Base-by-base conservation (phyloP, 2,113 vertebrate species). In the Mastomys natalensis region DNA sequence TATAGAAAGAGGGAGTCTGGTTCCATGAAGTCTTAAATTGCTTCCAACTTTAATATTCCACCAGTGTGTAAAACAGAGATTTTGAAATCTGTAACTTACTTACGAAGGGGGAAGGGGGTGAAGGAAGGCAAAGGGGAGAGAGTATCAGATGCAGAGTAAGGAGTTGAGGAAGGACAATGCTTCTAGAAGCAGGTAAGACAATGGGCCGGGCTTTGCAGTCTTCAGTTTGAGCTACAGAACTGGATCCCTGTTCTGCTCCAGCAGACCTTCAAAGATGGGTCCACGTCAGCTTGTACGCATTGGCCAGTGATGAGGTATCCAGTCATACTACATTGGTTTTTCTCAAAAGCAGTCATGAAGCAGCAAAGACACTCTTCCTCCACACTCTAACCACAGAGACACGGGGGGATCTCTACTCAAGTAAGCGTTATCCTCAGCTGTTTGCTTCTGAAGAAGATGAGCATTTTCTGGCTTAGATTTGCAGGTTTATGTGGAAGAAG, bases 381-480 rank as follows among this genome's bases (percentile, higher is more conserved):
- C 12, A 37, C 9, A 12, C 5, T n/a, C 6, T 7, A 24, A 48
- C 1, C 13, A 3, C 11, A 10, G 5, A 60, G 34, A 92, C 70
- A 48, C 48, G 5, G 88, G 97, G 88, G 97, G 86, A 95, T 97
- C 96, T 96, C 76, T 93, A 62, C 93, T 77, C 58, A 95, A 94
- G 78, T 37, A 68, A 82, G 95, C 15, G 21, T 68, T 95, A 68
- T 97, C 96, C 87, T 73, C 90, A 53, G 85, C 7, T 87, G 43
- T 82, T 90, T 92, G 89, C 82, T 94, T 31, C 89, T 66, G 87
- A 84, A 48, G 85, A 93, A 97, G 94, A 96, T 55, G n/a, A 81
- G 77, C 34, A n/a, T 93, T 97, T 97, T 90, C 60, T 97, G 94
- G 96, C 90, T 93, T 97, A 98, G 98, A 98, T 43, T 97, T 98